Evolutionary conservation across 2,797 vertebrate species (phyloP), one percentile per base, ranked within the genome.

Genomic region (Astyanax mexicanus): DNA sequence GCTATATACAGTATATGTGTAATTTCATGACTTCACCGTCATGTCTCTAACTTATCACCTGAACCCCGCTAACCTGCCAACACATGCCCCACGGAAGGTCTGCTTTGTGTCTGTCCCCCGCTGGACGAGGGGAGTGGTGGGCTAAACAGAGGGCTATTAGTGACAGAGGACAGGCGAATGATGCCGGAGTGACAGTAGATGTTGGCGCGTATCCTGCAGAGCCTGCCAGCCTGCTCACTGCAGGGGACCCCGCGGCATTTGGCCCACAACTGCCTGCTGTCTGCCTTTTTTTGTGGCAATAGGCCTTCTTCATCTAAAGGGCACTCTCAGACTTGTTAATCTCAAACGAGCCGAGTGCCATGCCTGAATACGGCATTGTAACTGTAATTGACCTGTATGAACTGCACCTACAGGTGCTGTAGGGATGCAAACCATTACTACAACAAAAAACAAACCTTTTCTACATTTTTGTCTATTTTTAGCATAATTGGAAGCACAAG

Each of bases 171-270:
- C 66, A 69, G 45, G 47, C 7, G 47, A 78, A 81, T 78, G 79
- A 78, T 83, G 47, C 49, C 54, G 51, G 57, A 79, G 72, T 27
- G 73, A 64, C 67, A 52, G 42, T 69, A 57, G 65, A 70, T 69
- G 58, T 76, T 84, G 83, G 84, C 77, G 60, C 69, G 67, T 76
- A 84, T 86, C 86, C 84, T 89, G 84, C 78, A 82, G 84, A 54
- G 80, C 2, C 73, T 88, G 88, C 89, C 91, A 92, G 88, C 88
- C 89, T 82, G 78, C 70, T 87, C 72, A 58, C 79, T 80, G 57
- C 44, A 69, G 72, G 79, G 37, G 74, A 42, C 49, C n/a, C 86
- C 83, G 15, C 25, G 58, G 82, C 69, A 58, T 88, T 90, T 88
- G 86, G 84, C 88, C 84, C 47, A n/a, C 42, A 42, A 37, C 73